These are phyloP conservation scores for Idaea biselata DNA, from an alignment of 2,888 invertebrate genomes.

Conservation along the genomic window DNA sequence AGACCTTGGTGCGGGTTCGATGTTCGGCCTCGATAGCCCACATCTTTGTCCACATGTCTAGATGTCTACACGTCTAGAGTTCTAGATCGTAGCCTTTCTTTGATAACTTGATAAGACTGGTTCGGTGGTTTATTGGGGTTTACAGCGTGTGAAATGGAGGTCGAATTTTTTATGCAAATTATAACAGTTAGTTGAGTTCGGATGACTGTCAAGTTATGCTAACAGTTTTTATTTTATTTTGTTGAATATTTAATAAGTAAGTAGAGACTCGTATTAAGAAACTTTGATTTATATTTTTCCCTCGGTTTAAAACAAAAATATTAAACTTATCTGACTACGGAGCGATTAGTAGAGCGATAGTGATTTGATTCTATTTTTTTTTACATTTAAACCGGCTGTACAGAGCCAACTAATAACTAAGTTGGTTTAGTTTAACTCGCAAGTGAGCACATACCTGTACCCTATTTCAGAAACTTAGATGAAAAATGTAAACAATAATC, in stretches of 20 bases:
- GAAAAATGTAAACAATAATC: too few species aligned
- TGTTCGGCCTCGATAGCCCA: not conserved
- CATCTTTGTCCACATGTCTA: not conserved
- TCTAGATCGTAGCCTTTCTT: not conserved
- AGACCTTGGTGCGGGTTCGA: not conserved
- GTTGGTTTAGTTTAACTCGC: too few species aligned
- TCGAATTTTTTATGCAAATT: not conserved
- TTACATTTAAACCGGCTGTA: too few species aligned
- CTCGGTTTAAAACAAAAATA: too few species aligned
- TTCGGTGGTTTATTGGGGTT: not conserved
- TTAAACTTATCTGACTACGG: too few species aligned
- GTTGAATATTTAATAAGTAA: not conserved
- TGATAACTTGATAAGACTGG: not conserved
- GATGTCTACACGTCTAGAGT: not conserved
- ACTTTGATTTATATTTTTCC: not conserved
- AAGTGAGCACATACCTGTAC: too few species aligned
- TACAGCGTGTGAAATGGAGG: not conserved
- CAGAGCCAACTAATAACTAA: too few species aligned
- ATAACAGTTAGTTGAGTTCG: not conserved
- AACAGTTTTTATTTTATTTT: not conserved
- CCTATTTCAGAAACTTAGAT: too few species aligned
- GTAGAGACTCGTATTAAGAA: not conserved
- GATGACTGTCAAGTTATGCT: not conserved
- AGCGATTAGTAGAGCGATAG: too few species aligned
- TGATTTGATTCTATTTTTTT: too few species aligned